Evolutionary conservation across 2,113 vertebrate species (phyloP).

Genomic region (Hydropotes inermis): DNA sequence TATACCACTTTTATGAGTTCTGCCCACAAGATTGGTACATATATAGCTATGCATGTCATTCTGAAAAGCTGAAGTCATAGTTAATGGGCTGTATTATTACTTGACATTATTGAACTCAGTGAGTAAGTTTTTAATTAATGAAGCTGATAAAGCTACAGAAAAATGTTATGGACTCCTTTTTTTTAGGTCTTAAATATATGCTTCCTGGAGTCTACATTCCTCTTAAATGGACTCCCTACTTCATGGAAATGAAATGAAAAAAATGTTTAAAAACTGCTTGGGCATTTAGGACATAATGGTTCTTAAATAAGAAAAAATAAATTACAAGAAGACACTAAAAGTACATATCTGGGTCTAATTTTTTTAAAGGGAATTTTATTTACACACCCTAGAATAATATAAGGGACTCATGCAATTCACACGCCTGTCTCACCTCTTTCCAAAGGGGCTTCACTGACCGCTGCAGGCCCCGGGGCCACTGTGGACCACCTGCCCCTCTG

Average conservation of each 20-base stretch:
- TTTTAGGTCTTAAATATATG: constrained; percentile 2
- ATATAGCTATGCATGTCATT: neutral
- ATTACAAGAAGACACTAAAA: neutral
- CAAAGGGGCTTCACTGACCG: neutral
- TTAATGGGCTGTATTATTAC: neutral
- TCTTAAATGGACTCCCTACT: neutral
- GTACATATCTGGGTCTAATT: neutral
- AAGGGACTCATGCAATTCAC: neutral
- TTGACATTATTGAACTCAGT: constrained; percentile 3
- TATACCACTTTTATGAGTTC: neutral
- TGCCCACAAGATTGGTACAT: neutral
- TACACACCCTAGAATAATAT: neutral
- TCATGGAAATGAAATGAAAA: neutral
- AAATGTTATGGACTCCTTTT: neutral
- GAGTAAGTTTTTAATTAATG: neutral
- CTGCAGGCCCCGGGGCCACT: neutral
- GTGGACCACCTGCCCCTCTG: neutral
- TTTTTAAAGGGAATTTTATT: neutral
- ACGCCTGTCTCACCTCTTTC: neutral
- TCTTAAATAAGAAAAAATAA: neutral
- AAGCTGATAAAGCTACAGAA: neutral
- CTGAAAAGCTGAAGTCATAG: neutral
- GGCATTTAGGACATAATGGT: neutral
- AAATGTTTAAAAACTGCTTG: neutral
- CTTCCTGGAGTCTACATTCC: neutral